These are phyloP conservation scores for Hypothenemus hampei DNA, from an alignment of 1,140 invertebrate species.

Conservation along the genomic window DNA sequence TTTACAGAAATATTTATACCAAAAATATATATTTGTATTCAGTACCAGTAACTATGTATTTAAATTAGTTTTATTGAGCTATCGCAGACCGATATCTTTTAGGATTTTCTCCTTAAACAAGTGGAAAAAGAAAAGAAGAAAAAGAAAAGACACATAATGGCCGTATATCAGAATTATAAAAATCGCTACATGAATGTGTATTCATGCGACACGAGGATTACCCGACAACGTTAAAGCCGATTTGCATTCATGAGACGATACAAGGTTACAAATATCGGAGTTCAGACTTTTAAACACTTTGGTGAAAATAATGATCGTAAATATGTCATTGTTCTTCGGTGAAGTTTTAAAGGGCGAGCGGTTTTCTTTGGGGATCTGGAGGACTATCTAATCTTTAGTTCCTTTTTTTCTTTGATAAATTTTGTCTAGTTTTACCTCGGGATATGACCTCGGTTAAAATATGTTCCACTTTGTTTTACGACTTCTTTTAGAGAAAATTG, in stretches of 20 bases:
- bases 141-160: conserved; percentile 12
- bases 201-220: conserved; percentile 37
- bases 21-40: too few species aligned
- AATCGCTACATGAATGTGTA: conserved; percentile 24
- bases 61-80: too few species aligned
- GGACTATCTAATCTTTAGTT: conserved; percentile 7
- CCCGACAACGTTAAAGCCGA: conserved; percentile 31
- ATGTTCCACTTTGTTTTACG: conserved; percentile 16
- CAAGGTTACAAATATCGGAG: conserved; percentile 41
- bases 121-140: neutral
- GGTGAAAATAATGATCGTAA: conserved; percentile 32
- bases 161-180: conserved; percentile 21
- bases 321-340: conserved; percentile 24
- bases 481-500: conserved; percentile 13
- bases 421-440: conserved; percentile 4
- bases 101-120: too few species aligned
- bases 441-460: conserved; percentile 12
- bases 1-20: too few species aligned
- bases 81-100: neutral
- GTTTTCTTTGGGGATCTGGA: conserved; percentile 7
- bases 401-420: conserved; percentile 13
- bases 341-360: conserved; percentile 16
- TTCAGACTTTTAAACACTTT: conserved; percentile 37
- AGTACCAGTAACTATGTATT: too few species aligned
- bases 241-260: conserved; percentile 43